Evolutionary conservation across 2,888 invertebrate genomes (phyloP).

Genomic region (Chaitophorus viminalis): DNA sequence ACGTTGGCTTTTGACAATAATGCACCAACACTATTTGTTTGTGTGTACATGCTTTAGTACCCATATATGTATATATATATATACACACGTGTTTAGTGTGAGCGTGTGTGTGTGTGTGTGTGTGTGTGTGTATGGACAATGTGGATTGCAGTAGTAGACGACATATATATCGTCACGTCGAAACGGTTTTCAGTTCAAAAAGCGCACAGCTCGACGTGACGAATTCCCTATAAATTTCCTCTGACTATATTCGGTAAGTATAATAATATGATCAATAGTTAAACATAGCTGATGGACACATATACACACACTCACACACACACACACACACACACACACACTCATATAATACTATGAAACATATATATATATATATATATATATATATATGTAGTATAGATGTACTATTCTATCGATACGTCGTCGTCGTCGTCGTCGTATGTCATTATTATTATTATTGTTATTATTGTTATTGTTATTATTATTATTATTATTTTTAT

Average conservation of each 20-base stretch:
- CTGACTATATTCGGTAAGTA: neutral
- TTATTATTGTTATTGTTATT: neutral
- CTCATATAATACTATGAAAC: too few species aligned
- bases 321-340: neutral
- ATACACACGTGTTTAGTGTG: too few species aligned
- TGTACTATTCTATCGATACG: neutral
- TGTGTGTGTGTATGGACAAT: conserved; percentile 3
- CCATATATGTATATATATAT: neutral
- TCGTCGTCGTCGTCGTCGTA: neutral
- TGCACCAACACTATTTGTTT: neutral
- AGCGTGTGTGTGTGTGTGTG: neutral
- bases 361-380: neutral
- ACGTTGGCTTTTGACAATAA: conserved; percentile 47
- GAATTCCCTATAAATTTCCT: conserved; percentile 38
- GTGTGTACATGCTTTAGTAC: neutral
- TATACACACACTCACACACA: too few species aligned
- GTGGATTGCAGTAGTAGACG: neutral
- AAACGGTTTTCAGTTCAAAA: conserved; percentile 30
- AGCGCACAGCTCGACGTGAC: neutral
- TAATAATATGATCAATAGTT: neutral
- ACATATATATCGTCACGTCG: neutral
- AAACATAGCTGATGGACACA: neutral
- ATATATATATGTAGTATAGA: neutral
- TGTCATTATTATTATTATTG: neutral
- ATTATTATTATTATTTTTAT: neutral